phyloP scores from a whole-genome alignment of 2,113 vertebrate species.

The Entomyzon cyanotis region DNA sequence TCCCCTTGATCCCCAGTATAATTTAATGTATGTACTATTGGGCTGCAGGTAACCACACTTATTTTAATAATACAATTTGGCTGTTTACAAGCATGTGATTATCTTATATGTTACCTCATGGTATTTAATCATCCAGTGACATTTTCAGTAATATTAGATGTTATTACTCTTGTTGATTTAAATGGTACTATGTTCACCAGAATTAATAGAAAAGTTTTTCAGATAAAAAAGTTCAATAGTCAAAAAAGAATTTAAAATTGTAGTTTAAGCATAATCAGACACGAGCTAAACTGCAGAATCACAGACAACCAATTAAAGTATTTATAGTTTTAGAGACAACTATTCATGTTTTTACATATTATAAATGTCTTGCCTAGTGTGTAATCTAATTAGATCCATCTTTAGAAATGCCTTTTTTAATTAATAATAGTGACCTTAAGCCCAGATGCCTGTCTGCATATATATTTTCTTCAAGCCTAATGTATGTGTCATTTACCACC shows the following conservation, averaged over 20 bases:
- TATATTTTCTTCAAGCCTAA: neutral
- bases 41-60: neutral
- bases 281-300: neutral
- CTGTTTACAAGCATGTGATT: neutral
- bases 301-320: neutral
- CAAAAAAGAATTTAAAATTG: neutral
- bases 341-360: neutral
- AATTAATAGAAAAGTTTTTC: neutral
- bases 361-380: neutral
- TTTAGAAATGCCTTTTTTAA: neutral
- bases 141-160: neutral
- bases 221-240: neutral
- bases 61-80: neutral
- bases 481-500: neutral
- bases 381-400: neutral
- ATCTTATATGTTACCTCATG: neutral
- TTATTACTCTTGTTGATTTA: neutral
- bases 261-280: neutral
- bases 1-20: neutral
- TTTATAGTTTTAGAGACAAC: neutral
- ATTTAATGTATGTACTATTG: neutral
- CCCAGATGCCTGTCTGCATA: neutral
- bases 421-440: neutral
- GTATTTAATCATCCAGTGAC: neutral
- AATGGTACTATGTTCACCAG: neutral